Conservation (phyloP, 1,140 invertebrate species). For the Aphidius gifuensis region DNA sequence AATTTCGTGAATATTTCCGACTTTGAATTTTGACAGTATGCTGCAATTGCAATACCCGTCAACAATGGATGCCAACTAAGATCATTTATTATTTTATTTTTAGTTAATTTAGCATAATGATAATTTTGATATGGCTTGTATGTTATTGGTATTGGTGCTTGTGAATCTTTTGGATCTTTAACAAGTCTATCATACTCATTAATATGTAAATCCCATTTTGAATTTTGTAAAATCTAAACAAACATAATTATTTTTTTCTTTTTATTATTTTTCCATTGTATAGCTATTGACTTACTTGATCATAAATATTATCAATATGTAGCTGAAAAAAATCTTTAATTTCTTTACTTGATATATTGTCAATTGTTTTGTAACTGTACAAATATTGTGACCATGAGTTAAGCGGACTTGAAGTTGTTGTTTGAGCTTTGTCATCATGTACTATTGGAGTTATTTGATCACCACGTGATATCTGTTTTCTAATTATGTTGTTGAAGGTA, state of each 20-base stretch:
- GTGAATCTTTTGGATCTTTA: constrained; percentile 38
- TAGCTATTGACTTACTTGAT: constrained; percentile 45
- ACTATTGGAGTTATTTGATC: constrained; percentile 51
- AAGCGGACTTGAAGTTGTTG: constrained; percentile 60
- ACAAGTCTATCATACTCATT: constrained; percentile 62
- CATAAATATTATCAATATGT: constrained; percentile 37
- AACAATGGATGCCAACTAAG: constrained; percentile 67
- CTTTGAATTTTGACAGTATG: constrained; percentile 59
- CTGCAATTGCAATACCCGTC: constrained; percentile 63
- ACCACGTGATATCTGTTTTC: constrained; percentile 34
- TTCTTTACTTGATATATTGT: constrained; percentile 51
- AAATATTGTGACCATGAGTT: constrained; percentile 66
- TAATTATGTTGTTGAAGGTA: constrained; percentile 59
- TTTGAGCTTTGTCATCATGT: constrained; percentile 60
- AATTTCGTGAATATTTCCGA: constrained; percentile 35
- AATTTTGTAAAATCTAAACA: constrained; percentile 49
- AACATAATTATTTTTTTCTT: not conserved
- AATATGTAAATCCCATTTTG: constrained; percentile 63
- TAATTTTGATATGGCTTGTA: constrained; percentile 64
- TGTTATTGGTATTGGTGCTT: constrained; percentile 42
- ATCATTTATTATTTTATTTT: constrained; percentile 64
- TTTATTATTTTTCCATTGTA: no score
- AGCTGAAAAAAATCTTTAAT: constrained; percentile 37
- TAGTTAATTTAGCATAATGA: constrained; percentile 59
- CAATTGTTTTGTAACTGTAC: constrained; percentile 41